phyloP scores from a whole-genome alignment of 2,888 invertebrate genomes.

The Tubiluchus corallicola region DNA sequence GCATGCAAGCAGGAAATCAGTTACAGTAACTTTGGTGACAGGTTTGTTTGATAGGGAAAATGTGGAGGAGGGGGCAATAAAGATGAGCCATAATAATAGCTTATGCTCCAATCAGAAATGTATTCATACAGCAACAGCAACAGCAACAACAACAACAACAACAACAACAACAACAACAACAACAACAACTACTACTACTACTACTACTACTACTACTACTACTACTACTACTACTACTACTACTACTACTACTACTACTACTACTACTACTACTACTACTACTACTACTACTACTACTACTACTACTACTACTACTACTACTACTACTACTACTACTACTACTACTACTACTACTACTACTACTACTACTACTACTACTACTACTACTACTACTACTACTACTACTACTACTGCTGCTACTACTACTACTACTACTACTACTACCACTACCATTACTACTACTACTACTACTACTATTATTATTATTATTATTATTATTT shows the following conservation, averaged over 20 bases:
- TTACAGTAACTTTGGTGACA: too few relatives aligned
- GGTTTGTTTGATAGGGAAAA: too few relatives aligned
- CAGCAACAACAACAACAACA: too few relatives aligned
- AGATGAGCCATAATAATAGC: too few relatives aligned
- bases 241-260: constrained; percentile 13
- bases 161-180: too few relatives aligned
- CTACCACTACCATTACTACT: neutral
- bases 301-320: neutral
- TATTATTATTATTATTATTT: constrained; percentile 3
- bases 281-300: constrained; percentile 3
- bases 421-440: neutral
- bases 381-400: neutral
- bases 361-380: neutral
- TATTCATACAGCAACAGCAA: too few relatives aligned
- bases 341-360: constrained; percentile 8
- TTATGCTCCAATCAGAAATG: too few relatives aligned
- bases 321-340: constrained; percentile 5
- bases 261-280: constrained; percentile 12
- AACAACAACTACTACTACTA: constrained; percentile 13
- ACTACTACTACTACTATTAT: constrained; percentile 3
- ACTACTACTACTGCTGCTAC: neutral
- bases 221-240: constrained; percentile 13
- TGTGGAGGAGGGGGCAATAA: too few relatives aligned
- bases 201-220: constrained; percentile 14
- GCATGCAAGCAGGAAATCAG: neutral